These are phyloP conservation scores for Ciconia maguari DNA, from an alignment of 2,113 vertebrate species.

Conservation along the genomic window DNA sequence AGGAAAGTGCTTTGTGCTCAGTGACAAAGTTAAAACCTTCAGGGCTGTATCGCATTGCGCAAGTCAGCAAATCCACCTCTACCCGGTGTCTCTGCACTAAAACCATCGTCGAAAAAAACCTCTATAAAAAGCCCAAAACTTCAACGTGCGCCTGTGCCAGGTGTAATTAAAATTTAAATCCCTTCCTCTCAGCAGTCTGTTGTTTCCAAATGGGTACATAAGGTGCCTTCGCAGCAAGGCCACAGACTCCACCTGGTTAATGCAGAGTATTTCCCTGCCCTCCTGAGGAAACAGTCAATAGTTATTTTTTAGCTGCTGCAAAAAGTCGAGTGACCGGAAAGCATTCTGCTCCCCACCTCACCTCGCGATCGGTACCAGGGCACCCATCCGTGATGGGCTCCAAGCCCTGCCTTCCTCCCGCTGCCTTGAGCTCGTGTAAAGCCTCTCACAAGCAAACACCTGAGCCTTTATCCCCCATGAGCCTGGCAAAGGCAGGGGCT, in stretches of 20 bases:
- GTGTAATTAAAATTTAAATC: not conserved
- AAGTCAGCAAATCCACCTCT: not conserved
- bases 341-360: not conserved
- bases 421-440: accelerated
- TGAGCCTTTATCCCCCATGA: not conserved
- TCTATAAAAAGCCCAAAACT: not conserved
- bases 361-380: not conserved
- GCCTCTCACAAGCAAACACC: not conserved
- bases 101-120: not conserved
- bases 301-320: not conserved
- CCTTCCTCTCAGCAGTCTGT: not conserved
- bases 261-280: not conserved
- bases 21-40: not conserved
- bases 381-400: not conserved
- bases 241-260: not conserved
- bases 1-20: not conserved
- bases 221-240: not conserved
- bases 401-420: not conserved
- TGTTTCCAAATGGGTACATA: not conserved
- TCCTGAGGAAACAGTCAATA: not conserved
- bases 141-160: not conserved
- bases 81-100: not conserved
- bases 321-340: not conserved
- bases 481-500: not conserved
- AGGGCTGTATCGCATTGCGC: not conserved